These are phyloP conservation scores for Tetheella fluctuosa DNA, from an alignment of 2,888 invertebrate genomes.

Conservation along the genomic window DNA sequence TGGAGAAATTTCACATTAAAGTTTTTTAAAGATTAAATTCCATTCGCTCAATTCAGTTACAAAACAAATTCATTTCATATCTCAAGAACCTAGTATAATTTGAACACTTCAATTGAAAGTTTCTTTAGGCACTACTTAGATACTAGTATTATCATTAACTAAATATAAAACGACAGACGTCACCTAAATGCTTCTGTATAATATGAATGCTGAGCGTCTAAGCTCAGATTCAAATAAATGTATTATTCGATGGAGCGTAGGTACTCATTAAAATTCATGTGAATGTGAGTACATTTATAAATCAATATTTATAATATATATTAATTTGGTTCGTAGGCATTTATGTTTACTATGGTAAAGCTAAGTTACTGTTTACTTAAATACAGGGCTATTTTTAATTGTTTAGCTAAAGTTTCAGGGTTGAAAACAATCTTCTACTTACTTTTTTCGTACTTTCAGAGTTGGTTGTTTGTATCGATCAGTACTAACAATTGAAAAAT, in stretches of 20 bases:
- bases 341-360: neutral
- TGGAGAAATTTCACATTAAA: slow-evolving; percentile 2
- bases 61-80: slow-evolving; percentile 12
- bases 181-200: neutral
- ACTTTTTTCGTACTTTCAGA: no score
- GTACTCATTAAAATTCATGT: neutral
- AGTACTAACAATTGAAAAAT: no score
- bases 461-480: no score
- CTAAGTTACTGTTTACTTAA: neutral
- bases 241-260: neutral
- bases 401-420: no score
- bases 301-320: neutral
- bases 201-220: neutral
- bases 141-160: neutral
- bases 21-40: slow-evolving; percentile 1
- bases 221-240: neutral
- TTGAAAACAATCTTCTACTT: no score
- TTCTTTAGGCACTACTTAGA: slow-evolving; percentile 10
- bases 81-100: slow-evolving; percentile 27
- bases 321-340: neutral
- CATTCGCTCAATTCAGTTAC: slow-evolving; percentile 10
- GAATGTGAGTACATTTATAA: neutral
- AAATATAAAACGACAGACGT: slow-evolving; percentile 7
- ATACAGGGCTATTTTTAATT: no score
- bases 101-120: slow-evolving; percentile 49